Base-by-base conservation (phyloP, 2,797 vertebrate species). In the Alcedo atthis region DNA sequence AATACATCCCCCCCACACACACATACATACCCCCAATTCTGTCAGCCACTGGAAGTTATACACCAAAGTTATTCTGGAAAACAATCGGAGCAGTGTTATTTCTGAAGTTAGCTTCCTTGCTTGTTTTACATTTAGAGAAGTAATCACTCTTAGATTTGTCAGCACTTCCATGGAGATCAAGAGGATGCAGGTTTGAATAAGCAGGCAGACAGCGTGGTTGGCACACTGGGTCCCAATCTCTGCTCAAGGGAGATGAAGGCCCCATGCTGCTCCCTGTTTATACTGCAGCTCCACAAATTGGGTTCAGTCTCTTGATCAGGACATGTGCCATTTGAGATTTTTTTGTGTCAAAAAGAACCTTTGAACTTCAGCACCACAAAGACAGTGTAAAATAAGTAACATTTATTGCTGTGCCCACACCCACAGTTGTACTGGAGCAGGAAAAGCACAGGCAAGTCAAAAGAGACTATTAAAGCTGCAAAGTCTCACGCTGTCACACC, bases 31-130 rank as follows among this genome's bases (percentile, higher is more conserved):
- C 12, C 14, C 25, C 21, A 62, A 16, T 42, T 84, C 69, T 45
- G 8, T 48, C 83, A 91, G 43, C 49, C 43, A 40, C 1, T 15
- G 24, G 25, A 85, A 90, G 46, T 45, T 58, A 80, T 20, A 25
- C 40, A 80, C 63, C 20, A 58, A 73, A 81, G 71, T 57, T 81
- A 74, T 82, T 93, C 71, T 40, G 11, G 61, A 96, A 92, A 92
- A 91, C 46, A 90, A 85, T 15, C 30, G 35, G 49, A 81, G 46
- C 46, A 32, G 33, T 54, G 4, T 74, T 90, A 64, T 68, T 77
- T 85, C 85, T 84, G 58, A 77, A 87, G 69, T 78, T 61, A 71
- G 25, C 30, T 53, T 71, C 22, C 61, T 28, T 35, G 8, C 16
- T 10, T 80, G 58, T 12, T 79, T 73, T 76, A 62, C 58, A 30